Evolutionary conservation across 2,888 invertebrate species (phyloP).

Genomic region (Thera obeliscata): DNA sequence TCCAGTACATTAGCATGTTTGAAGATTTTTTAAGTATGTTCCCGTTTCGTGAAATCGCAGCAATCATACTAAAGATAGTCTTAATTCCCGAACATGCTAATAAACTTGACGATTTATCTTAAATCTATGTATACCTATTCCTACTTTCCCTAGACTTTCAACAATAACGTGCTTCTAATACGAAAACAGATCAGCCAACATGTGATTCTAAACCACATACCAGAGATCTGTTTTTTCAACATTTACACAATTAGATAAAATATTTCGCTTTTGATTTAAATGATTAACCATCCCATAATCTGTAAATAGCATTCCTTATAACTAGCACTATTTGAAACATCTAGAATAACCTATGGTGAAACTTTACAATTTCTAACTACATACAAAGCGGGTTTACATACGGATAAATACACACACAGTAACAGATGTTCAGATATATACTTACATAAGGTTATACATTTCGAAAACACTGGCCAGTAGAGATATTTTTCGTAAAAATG

Average conservation of each 20-base stretch:
- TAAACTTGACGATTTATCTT: conserved; percentile 28
- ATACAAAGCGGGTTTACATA: conserved; percentile 69
- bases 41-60: neutral
- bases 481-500: conserved; percentile 52
- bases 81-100: conserved; percentile 12
- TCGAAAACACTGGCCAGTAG: conserved; percentile 60
- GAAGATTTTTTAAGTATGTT: neutral
- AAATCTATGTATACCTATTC: conserved; percentile 34
- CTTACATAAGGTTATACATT: conserved; percentile 53
- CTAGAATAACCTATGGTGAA: conserved; percentile 57
- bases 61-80: neutral
- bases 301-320: conserved; percentile 42
- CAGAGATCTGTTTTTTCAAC: conserved; percentile 29
- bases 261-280: conserved; percentile 38
- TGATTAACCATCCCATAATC: conserved; percentile 51
- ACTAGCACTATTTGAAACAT: conserved; percentile 58
- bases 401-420: conserved; percentile 64
- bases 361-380: conserved; percentile 71
- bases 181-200: conserved; percentile 34
- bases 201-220: conserved; percentile 34
- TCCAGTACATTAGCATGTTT: conserved; percentile 35
- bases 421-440: conserved; percentile 52
- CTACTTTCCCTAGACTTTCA: conserved; percentile 44
- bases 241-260: conserved; percentile 19
- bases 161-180: conserved; percentile 44